Percentiles rank a stretch among this genome's conserved stretches.
Conservation (phyloP, 2,888 invertebrate genomes). For the Piscicola geometra region DNA sequence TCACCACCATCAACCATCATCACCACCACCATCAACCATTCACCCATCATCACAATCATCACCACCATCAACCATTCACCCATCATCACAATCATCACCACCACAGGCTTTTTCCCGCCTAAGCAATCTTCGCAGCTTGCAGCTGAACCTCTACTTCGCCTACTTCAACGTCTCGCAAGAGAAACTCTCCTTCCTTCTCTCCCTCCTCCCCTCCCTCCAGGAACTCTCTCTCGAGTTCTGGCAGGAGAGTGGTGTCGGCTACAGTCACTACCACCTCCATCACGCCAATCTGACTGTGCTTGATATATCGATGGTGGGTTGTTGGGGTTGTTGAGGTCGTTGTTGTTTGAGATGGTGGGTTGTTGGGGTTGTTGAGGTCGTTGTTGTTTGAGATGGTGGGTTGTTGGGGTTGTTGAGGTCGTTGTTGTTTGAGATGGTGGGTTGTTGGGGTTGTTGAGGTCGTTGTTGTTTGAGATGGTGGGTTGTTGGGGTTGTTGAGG, state of each 20-base stretch:
- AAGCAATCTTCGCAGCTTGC: slow-evolving; percentile 47
- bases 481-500: no score
- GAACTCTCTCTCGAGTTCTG: slow-evolving; percentile 51
- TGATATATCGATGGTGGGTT: slow-evolving; percentile 50
- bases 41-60: not conserved
- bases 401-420: no score
- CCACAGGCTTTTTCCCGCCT: slow-evolving; percentile 46
- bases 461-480: no score
- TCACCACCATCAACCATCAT: no score
- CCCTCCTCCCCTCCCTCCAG: slow-evolving; percentile 46
- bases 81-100: not conserved
- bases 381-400: no score
- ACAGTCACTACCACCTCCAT: slow-evolving; percentile 47
- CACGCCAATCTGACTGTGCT: slow-evolving; percentile 49
- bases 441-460: no score
- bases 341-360: no score
- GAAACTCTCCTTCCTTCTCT: slow-evolving; percentile 46
- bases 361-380: no score
- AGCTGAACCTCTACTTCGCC: slow-evolving; percentile 51
- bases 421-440: no score
- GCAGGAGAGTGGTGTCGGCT: slow-evolving; percentile 50
- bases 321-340: no score
- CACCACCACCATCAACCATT: not conserved
- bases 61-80: not conserved
- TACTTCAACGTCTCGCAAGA: slow-evolving; percentile 48